Evolutionary conservation across 2,888 invertebrate genomes (phyloP).

Genomic region (Brachyopa scutellaris): DNA sequence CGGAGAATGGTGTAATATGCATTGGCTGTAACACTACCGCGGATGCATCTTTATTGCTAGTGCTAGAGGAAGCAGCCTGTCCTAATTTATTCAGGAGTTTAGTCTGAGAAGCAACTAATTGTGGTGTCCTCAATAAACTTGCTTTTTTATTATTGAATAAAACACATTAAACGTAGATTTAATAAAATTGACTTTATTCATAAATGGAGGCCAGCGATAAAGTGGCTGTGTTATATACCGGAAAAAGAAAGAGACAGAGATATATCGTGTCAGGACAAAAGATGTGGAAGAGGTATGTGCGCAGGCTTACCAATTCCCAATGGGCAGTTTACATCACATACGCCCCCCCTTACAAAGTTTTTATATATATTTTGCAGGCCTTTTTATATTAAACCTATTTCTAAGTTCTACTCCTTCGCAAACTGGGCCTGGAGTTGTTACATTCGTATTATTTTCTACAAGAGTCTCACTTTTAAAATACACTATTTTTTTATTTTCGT

Average conservation of each 20-base stretch:
- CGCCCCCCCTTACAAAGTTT: not conserved
- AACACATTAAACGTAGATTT: too few relatives aligned
- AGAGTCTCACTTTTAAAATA: not conserved
- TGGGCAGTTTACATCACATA: slow-evolving; percentile 7
- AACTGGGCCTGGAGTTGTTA: not conserved
- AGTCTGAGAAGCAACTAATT: slow-evolving; percentile 4
- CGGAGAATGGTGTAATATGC: slow-evolving; percentile 1
- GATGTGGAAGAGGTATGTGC: too few relatives aligned
- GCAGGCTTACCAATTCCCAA: too few relatives aligned
- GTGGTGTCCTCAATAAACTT: too few relatives aligned
- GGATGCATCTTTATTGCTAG: not conserved
- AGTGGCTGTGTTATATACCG: too few relatives aligned
- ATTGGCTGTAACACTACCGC: not conserved
- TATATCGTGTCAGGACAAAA: too few relatives aligned
- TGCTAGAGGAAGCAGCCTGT: not conserved
- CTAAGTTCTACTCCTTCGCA: too few relatives aligned
- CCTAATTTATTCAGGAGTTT: not conserved
- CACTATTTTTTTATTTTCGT: not conserved
- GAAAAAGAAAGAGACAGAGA: too few relatives aligned
- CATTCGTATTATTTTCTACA: not conserved
- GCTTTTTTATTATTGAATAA: too few relatives aligned
- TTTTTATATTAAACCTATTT: not conserved
- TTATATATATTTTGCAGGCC: not conserved
- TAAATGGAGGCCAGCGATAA: too few relatives aligned
- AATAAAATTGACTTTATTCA: too few relatives aligned